phyloP scores from a whole-genome alignment of 2,888 invertebrate species.

The Smittia aterrima region DNA sequence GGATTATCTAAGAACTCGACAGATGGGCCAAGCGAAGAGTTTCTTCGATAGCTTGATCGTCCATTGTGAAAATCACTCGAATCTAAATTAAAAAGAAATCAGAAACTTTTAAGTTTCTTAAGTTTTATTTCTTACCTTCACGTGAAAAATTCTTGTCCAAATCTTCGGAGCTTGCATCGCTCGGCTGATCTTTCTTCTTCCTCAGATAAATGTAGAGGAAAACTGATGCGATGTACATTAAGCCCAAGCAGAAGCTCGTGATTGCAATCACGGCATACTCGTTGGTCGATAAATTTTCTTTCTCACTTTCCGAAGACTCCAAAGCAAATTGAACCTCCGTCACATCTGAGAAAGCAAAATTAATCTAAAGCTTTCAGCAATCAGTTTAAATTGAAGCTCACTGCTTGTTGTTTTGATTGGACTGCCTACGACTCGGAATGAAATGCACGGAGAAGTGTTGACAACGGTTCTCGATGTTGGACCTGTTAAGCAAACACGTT shows the following conservation, averaged over 20 bases:
- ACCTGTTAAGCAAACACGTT: slow-evolving; percentile 35
- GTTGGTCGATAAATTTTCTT: slow-evolving; percentile 62
- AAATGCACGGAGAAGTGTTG: slow-evolving; percentile 68
- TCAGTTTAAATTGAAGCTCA: slow-evolving; percentile 52
- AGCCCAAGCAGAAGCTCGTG: slow-evolving; percentile 78
- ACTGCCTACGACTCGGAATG: slow-evolving; percentile 80
- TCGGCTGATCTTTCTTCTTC: slow-evolving; percentile 57
- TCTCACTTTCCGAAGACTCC: slow-evolving; percentile 60
- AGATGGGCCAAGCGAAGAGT: slow-evolving; percentile 13
- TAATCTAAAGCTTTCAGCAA: slow-evolving; percentile 46
- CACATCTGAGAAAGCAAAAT: slow-evolving; percentile 59
- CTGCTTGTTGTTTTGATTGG: slow-evolving; percentile 65
- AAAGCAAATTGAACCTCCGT: slow-evolving; percentile 76
- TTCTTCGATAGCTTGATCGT: slow-evolving; percentile 18
- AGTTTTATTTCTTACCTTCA: slow-evolving; percentile 26
- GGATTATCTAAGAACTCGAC: slow-evolving; percentile 48
- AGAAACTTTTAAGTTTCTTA: background rate
- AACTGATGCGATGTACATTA: slow-evolving; percentile 83
- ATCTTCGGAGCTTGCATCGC: slow-evolving; percentile 43
- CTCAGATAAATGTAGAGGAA: slow-evolving; percentile 77
- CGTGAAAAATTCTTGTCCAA: slow-evolving; percentile 24
- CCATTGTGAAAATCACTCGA: background rate
- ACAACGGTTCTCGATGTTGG: background rate
- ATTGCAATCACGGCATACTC: slow-evolving; percentile 83
- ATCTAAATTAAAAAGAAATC: background rate